Conservation (phyloP, 2,113 vertebrate genomes). For the Nannobrachium achirus region DNA sequence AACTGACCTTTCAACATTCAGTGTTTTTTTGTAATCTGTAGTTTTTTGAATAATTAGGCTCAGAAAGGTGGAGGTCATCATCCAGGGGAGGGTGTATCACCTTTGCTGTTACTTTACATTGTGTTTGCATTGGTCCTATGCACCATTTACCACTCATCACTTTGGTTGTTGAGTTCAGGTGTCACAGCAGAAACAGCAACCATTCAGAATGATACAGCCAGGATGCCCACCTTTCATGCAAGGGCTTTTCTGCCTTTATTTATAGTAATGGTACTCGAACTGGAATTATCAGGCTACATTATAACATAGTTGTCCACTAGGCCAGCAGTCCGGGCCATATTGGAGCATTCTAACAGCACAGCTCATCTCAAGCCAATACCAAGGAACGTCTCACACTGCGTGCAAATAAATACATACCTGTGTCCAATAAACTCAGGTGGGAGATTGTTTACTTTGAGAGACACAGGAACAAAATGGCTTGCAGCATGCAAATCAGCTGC, state of each 20-base stretch:
- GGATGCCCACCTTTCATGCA: neutral
- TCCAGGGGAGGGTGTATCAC: too few relatives aligned
- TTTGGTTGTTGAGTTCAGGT: neutral
- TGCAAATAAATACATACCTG: neutral
- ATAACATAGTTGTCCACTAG: neutral
- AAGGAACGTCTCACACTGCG: neutral
- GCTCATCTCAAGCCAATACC: neutral
- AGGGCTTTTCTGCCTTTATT: too few relatives aligned
- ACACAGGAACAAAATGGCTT: neutral
- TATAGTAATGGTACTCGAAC: neutral
- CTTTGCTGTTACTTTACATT: neutral
- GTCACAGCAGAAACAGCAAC: neutral
- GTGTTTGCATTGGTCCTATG: neutral
- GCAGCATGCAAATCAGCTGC: neutral
- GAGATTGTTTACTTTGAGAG: slow-evolving; percentile 7
- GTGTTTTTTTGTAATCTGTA: too few relatives aligned
- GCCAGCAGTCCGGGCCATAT: neutral
- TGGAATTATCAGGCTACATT: neutral
- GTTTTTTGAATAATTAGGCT: too few relatives aligned
- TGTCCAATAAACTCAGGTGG: neutral
- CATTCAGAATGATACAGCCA: neutral
- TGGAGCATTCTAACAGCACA: neutral
- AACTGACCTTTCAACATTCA: too few relatives aligned
- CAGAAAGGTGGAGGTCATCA: too few relatives aligned
- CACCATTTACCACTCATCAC: neutral